Evolutionary conservation across 2,888 invertebrate species (phyloP).

Genomic region (Eurytoma adleriae): DNA sequence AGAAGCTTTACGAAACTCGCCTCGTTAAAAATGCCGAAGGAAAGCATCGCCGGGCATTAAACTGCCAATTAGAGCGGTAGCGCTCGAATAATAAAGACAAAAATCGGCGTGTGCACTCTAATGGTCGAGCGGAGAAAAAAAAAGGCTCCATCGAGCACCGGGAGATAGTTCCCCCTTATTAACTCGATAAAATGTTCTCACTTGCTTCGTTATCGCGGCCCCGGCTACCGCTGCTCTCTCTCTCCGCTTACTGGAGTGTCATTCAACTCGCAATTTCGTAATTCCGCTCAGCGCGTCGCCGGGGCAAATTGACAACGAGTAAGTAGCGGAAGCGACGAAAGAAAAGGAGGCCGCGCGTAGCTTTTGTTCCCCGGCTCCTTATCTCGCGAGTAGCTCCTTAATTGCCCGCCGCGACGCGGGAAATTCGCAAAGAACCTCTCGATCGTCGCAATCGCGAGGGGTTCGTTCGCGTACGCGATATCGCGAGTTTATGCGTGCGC

Average conservation of each 20-base stretch:
- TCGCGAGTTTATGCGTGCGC: not conserved
- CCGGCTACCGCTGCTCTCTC: not conserved
- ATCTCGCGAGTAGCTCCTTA: not conserved
- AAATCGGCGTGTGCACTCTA: not conserved
- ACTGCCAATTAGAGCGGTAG: not conserved
- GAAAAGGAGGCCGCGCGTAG: not conserved
- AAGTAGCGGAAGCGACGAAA: slow-evolving; percentile 37
- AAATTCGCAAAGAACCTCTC: not conserved
- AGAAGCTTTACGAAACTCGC: not conserved
- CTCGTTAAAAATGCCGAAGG: not conserved
- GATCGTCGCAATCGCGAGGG: slow-evolving; percentile 11
- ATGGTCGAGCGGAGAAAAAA: not conserved
- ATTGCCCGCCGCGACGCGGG: too few species aligned
- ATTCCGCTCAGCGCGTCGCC: slow-evolving; percentile 18
- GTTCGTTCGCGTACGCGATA: not conserved
- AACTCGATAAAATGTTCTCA: slow-evolving; percentile 47
- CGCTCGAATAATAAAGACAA: not conserved
- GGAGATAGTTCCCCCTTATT: slow-evolving; percentile 45
- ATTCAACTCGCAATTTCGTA: slow-evolving; percentile 53
- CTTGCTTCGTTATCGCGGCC: slow-evolving; percentile 45
- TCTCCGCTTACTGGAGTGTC: slow-evolving; percentile 18
- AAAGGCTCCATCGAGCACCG: too few species aligned
- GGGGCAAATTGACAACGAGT: slow-evolving; percentile 46
- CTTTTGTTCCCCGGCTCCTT: slow-evolving; percentile 28
- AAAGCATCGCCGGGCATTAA: not conserved